phyloP scores from a whole-genome alignment of 1,140 invertebrate genomes.

The Oryzaephilus surinamensis region DNA sequence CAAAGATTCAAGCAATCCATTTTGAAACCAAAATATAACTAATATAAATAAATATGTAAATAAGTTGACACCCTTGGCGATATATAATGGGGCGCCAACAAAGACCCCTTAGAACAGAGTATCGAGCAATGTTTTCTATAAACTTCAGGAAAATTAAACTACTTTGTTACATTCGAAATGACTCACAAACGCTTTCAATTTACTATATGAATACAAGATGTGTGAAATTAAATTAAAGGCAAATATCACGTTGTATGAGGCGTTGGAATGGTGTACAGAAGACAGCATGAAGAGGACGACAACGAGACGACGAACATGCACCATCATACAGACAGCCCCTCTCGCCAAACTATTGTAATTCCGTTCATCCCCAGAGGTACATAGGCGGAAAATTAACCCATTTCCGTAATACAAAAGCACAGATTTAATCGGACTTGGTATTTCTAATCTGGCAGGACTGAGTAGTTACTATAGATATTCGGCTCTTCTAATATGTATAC shows the following conservation, averaged over 20 bases:
- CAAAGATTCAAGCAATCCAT: too few relatives aligned
- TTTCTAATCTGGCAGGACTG: constrained; percentile 16
- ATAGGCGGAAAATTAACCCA: constrained; percentile 29
- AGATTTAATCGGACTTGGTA: constrained; percentile 25
- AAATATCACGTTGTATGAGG: constrained; percentile 15
- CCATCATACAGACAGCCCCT: too few relatives aligned
- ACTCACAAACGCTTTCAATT: constrained; percentile 20
- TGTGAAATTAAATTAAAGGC: constrained; percentile 20
- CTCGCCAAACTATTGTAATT: constrained; percentile 23
- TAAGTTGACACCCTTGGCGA: constrained; percentile 10
- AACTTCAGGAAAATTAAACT: constrained; percentile 14
- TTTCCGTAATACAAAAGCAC: constrained; percentile 26
- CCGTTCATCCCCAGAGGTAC: constrained; percentile 24
- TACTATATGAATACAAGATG: constrained; percentile 15
- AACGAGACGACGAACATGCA: constrained; percentile 8
- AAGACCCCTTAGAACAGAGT: background rate
- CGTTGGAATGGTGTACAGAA: constrained; percentile 13
- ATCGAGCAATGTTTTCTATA: constrained; percentile 6
- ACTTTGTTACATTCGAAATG: constrained; percentile 14
- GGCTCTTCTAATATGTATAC: background rate
- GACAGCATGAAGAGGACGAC: constrained; percentile 12
- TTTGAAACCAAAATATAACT: constrained; percentile 15
- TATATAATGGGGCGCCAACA: background rate
- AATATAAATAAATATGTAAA: constrained; percentile 19
- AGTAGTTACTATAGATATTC: background rate